These are phyloP conservation scores for Anastrepha obliqua DNA, from an alignment of 1,140 invertebrate genomes.

Conservation along the genomic window DNA sequence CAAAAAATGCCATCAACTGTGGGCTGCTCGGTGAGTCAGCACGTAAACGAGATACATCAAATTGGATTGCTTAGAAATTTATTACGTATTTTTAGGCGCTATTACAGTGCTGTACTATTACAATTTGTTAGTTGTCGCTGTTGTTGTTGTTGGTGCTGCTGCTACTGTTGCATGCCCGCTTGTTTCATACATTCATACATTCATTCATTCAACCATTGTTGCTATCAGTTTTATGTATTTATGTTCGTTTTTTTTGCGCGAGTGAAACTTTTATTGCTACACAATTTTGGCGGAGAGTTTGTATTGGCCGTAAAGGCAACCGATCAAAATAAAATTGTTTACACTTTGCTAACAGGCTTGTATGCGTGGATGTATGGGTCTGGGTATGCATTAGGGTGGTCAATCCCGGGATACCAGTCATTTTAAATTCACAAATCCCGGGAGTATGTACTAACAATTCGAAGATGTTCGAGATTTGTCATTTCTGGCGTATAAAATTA, in stretches of 20 bases:
- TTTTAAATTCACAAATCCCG: too few relatives aligned
- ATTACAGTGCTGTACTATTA: background rate
- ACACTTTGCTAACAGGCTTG: background rate
- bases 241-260: background rate
- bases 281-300: constrained; percentile 22
- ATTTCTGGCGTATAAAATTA: too few relatives aligned
- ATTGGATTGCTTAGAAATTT: constrained; percentile 73
- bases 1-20: constrained; percentile 43
- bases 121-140: background rate
- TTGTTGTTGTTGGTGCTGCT: background rate
- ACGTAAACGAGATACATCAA: constrained; percentile 70
- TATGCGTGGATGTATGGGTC: too few relatives aligned
- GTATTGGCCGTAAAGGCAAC: background rate
- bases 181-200: constrained; percentile 27
- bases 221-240: constrained; percentile 16
- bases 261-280: constrained; percentile 40
- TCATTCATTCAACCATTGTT: background rate
- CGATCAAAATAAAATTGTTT: constrained; percentile 11
- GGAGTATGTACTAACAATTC: too few relatives aligned
- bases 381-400: background rate
- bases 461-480: too few relatives aligned
- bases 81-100: constrained; percentile 70
- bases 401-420: too few relatives aligned
- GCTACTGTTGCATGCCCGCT: constrained; percentile 4
- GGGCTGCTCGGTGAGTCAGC: constrained; percentile 44